Conservation (phyloP, 2,113 vertebrate genomes). For the Corythoichthys intestinalis region DNA sequence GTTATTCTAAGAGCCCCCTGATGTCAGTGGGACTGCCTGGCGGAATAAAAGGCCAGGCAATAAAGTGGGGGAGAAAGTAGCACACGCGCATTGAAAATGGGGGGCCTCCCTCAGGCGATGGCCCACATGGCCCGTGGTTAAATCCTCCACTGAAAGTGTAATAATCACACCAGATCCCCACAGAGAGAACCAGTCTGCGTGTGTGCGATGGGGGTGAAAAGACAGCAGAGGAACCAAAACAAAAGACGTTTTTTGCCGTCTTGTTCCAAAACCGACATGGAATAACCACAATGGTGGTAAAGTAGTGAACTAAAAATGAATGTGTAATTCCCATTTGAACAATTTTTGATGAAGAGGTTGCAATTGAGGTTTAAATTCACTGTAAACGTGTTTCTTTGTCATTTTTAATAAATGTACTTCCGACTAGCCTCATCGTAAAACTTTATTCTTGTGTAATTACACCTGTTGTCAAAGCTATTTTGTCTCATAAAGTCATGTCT, state of each 20-base stretch:
- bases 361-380: too few species aligned
- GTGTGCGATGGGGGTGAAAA: conserved; percentile 49
- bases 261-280: conserved; percentile 26
- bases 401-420: too few species aligned
- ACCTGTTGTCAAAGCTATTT: too few species aligned
- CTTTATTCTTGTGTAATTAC: too few species aligned
- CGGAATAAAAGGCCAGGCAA: conserved; percentile 80
- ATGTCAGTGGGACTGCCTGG: conserved; percentile 79
- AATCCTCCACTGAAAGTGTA: conserved; percentile 82
- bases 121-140: conserved; percentile 81
- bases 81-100: conserved; percentile 73
- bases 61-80: conserved; percentile 76
- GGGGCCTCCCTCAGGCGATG: conserved; percentile 79
- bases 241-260: conserved; percentile 70
- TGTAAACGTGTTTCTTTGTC: too few species aligned
- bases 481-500: too few species aligned
- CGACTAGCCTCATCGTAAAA: too few species aligned
- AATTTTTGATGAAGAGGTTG: too few species aligned
- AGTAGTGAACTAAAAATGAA: too few species aligned
- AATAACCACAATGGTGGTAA: too few species aligned
- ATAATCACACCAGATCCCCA: conserved; percentile 77
- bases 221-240: conserved; percentile 67
- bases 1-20: conserved; percentile 80
- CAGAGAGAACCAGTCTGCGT: conserved; percentile 49
- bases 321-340: too few species aligned